Evolutionary conservation across 2,888 invertebrate genomes (phyloP), one percentile per base, ranked within the genome.

Genomic region (Dicranocentrus wangi): DNA sequence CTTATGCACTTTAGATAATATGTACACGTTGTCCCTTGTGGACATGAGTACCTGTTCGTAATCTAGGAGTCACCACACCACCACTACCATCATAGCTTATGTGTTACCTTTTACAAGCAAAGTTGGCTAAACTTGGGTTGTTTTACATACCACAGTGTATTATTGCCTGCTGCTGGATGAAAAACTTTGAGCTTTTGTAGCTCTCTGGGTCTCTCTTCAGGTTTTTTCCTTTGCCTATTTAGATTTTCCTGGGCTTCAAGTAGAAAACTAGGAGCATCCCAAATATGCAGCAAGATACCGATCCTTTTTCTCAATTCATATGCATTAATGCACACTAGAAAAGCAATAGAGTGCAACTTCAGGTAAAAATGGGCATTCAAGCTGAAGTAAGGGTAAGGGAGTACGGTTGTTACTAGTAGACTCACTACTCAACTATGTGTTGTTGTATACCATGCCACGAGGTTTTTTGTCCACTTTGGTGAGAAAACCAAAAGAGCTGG

Each of bases 21-120:
- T 25, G 47, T 47, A 21, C 23, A 66, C 27, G 25, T 15, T 65
- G 19, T 69, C 28, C 69, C 55, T 15, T 32, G 39, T 53, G 55
- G 32, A 68, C 51, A 53, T 43, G 61, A 68, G 76, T 76, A 69
- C 77, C 77, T 77, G 77, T 65, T 32, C 43, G 23, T 53, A 55
- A 53, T 63, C 13, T 2, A 21, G 21, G 53, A 47, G 47, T 47
- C 47, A 15, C 47, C 47, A n/a, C 39, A 39, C 39, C 5, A 39
- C 39, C 13, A 39, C n/a, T n/a, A 39, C 39, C 39, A 39, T n/a
- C n/a, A n/a, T 3, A 10, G 32, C 3, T 32, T 32, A n/a, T n/a
- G 32, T 32, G 10, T 32, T 32, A 32, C 32, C 32, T 32, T n/a
- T n/a, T n/a, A n/a, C n/a, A n/a, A n/a, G n/a, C n/a, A n/a, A 10